Evolutionary conservation across 2,113 vertebrate genomes (phyloP), one percentile per base, ranked within the genome.

Genomic region (Ameiurus melas): DNA sequence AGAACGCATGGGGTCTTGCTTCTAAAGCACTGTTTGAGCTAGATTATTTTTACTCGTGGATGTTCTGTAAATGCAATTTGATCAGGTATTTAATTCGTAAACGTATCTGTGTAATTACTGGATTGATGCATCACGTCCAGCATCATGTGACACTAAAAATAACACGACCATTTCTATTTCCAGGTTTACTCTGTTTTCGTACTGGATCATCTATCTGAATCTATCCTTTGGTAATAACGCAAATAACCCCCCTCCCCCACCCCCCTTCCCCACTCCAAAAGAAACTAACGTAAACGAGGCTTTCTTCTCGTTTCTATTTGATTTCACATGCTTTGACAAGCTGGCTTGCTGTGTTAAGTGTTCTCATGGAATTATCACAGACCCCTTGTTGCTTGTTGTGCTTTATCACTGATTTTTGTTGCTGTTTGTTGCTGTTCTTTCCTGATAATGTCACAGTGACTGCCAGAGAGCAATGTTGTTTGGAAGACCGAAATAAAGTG

Each of bases 371-470:
- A 92, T 92, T 90, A 39, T 66, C 86, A 39, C 77, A 47, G 58
- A 83, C 39, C 77, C 77, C 87, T 73, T 89, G 47, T n/a, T 85
- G 89, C 90, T 90, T 91, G 84, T 90, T 91, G 68, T 53, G 88
- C 27, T 88, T 94, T 93, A 94, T 94, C 94, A 80, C 82, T 39
- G 57, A 79, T 88, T 89, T 87, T 33, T 86, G 25, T 87, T 75
- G 87, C 62, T 88, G 58, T 89, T 88, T 88, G 39, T n/a, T n/a
- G n/a, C n/a, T n/a, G n/a, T 86, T 66, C 73, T 91, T 88, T 90
- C 68, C 92, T 93, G 94, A 94, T 94, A 93, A 94, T 90, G 86
- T 86, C 89, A 91, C 90, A 91, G 89, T 90, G 90, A 86, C 84
- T 25, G 77, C 83, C 4, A 30, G 60, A 88, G 2, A 78, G 90